Percentiles rank a stretch among this genome's conserved stretches.
Conservation (phyloP, 2,888 invertebrate genomes). For the Ariolimax columbianus region DNA sequence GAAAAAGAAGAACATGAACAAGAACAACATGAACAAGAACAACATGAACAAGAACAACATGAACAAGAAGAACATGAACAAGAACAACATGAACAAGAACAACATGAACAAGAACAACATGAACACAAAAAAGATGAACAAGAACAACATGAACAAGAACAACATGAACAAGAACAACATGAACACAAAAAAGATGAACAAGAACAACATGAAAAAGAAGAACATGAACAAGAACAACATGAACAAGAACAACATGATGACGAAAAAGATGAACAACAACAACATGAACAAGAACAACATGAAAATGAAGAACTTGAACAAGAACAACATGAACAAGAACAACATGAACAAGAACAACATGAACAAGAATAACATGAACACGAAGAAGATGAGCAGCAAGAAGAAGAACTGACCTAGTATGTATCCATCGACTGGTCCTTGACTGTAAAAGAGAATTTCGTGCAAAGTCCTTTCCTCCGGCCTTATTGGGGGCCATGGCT, state of each 20-base stretch:
- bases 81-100: not conserved
- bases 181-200: not conserved
- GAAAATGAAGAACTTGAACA: not conserved
- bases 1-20: not conserved
- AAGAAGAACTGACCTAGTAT: constrained; percentile 62
- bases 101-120: not conserved
- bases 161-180: not conserved
- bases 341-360: not conserved
- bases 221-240: not conserved
- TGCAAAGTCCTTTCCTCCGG: constrained; percentile 62
- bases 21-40: not conserved
- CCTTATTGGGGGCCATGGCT: constrained; percentile 63
- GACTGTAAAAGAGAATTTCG: constrained; percentile 70
- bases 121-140: not conserved
- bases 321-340: not conserved
- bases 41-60: not conserved
- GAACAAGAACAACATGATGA: not conserved
- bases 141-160: not conserved
- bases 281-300: not conserved
- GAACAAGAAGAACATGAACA: not conserved
- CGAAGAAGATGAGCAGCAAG: not conserved
- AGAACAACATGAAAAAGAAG: not conserved
- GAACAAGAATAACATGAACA: not conserved
- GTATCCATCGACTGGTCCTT: constrained; percentile 71
- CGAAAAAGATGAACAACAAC: not conserved